Evolutionary conservation across 2,797 vertebrate genomes (phyloP).

Genomic region (Myoxocephalus aenaeus): DNA sequence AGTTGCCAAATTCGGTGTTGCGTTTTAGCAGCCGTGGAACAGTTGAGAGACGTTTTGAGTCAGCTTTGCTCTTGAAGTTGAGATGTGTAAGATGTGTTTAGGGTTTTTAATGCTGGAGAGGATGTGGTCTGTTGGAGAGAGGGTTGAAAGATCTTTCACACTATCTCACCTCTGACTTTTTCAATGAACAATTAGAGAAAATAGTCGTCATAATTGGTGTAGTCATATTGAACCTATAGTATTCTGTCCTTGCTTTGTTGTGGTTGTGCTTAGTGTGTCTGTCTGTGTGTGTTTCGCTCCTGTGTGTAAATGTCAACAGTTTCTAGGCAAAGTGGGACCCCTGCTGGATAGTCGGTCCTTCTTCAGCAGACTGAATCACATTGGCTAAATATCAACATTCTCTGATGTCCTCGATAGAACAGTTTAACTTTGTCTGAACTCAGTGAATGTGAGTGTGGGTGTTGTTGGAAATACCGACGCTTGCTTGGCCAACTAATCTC

Average conservation of each 20-base stretch:
- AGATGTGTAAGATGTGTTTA: background rate
- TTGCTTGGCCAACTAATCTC: background rate
- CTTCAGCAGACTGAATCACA: background rate
- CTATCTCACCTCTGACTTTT: background rate
- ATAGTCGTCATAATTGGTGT: background rate
- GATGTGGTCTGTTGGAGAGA: background rate
- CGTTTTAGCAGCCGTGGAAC: conserved; percentile 21
- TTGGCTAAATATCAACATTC: background rate
- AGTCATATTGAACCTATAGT: background rate
- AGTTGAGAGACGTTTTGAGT: background rate
- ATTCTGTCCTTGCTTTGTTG: background rate
- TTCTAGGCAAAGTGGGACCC: conserved; percentile 49
- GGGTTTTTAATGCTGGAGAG: background rate
- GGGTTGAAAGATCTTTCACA: background rate
- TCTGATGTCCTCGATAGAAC: background rate
- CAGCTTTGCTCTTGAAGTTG: background rate
- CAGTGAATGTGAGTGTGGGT: background rate
- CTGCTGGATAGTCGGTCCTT: conserved; percentile 56
- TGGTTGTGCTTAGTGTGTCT: conserved; percentile 4
- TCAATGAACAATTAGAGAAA: background rate
- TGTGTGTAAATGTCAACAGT: background rate
- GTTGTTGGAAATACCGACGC: background rate
- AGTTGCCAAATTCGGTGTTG: conserved; percentile 22
- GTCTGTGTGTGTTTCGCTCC: background rate
- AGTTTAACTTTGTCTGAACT: background rate